Percentiles rank a stretch among this genome's conserved stretches.
phyloP scores from a whole-genome alignment of 2,113 vertebrate species.

The Microtus montanus region DNA sequence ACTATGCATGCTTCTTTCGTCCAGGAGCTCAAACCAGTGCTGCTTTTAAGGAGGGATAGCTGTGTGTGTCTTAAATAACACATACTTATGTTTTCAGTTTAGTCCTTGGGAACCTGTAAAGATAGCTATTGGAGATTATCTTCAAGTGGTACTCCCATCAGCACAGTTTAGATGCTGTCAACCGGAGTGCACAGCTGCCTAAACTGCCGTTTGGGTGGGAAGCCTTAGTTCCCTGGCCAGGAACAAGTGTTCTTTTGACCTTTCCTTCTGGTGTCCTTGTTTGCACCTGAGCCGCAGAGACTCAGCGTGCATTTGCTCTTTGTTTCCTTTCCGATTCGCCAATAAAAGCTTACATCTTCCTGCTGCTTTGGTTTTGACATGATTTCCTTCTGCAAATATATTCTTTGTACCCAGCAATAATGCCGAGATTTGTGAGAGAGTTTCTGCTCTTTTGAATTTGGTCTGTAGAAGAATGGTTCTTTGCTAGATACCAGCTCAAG shows the following conservation, averaged over 20 bases:
- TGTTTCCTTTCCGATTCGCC: background rate
- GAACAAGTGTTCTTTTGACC: conserved; percentile 16
- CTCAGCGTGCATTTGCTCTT: conserved; percentile 47
- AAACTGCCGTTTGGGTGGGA: background rate
- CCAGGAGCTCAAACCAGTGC: background rate
- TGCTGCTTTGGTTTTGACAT: conserved; percentile 13
- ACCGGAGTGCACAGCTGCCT: background rate
- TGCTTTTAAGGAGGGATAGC: conserved; percentile 33
- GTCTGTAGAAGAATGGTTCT: conserved; percentile 3
- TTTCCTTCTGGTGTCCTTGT: conserved; percentile 56
- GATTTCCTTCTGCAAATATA: conserved; percentile 56
- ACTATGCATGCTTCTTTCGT: background rate
- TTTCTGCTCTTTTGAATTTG: conserved; percentile 47
- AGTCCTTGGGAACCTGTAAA: conserved; percentile 3
- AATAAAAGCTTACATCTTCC: conserved; percentile 41
- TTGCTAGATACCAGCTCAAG: background rate
- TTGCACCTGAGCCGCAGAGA: conserved; percentile 19
- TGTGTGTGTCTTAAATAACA: conserved; percentile 26
- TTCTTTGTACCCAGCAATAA: conserved; percentile 33
- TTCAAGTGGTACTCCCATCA: background rate
- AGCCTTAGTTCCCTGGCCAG: background rate
- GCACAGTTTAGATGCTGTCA: background rate
- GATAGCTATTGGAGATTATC: background rate
- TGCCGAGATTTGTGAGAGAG: conserved; percentile 46
- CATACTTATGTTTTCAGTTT: background rate